These are phyloP conservation scores for Caloenas nicobarica DNA, from an alignment of 2,113 vertebrate genomes.

Conservation along the genomic window DNA sequence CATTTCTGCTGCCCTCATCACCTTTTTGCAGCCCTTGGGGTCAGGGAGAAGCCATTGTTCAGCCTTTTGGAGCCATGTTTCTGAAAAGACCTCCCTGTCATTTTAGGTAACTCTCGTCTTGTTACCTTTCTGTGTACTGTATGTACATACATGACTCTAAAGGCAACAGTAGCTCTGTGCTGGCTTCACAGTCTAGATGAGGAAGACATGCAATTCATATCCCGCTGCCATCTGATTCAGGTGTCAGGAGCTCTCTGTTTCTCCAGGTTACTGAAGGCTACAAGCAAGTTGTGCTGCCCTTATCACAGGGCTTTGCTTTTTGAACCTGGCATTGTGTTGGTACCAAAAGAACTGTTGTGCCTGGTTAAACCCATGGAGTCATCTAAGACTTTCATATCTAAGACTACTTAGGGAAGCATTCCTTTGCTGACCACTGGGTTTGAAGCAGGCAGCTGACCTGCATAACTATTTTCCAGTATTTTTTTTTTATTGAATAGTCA, in stretches of 20 bases:
- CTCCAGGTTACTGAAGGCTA: not conserved
- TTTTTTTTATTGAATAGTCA: not conserved
- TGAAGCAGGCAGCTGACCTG: not conserved
- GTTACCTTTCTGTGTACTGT: not conserved
- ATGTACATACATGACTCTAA: accelerated
- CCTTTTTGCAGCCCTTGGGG: not conserved
- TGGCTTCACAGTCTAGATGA: not conserved
- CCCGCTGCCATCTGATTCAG: not conserved
- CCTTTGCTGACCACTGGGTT: not conserved
- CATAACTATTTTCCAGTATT: not conserved
- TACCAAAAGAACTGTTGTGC: not conserved
- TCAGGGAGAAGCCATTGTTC: not conserved
- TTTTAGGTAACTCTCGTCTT: not conserved
- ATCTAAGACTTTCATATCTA: not conserved
- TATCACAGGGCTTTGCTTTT: not conserved
- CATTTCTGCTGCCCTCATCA: not conserved
- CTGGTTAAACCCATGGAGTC: no score
- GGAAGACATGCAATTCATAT: not conserved
- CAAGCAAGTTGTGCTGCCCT: not conserved
- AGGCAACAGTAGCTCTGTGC: not conserved
- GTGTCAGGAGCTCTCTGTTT: not conserved
- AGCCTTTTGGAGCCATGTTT: not conserved
- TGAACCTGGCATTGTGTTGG: not conserved
- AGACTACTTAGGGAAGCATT: not conserved
- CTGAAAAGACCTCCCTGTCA: not conserved